phyloP scores from a whole-genome alignment of 2,797 vertebrate species.

The Tragelaphus eurycerus region DNA sequence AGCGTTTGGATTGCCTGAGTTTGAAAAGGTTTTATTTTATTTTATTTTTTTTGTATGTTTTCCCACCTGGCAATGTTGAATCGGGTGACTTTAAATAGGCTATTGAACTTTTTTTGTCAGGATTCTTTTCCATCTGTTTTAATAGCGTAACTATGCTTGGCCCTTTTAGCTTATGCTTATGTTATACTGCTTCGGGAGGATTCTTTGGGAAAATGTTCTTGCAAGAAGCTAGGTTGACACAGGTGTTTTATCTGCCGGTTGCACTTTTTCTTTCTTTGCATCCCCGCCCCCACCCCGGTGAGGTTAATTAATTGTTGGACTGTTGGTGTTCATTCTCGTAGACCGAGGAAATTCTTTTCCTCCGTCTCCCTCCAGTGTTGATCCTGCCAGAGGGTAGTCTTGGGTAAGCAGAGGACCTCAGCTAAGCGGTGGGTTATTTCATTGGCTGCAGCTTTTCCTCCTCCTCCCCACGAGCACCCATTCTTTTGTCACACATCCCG shows the following conservation, averaged over 20 bases:
- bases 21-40: neutral
- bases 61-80: neutral
- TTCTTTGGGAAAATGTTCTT: neutral
- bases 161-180: neutral
- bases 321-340: neutral
- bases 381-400: neutral
- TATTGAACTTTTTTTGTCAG: neutral
- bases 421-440: conserved; percentile 14
- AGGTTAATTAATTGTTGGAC: neutral
- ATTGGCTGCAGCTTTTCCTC: conserved; percentile 28
- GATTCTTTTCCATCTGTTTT: neutral
- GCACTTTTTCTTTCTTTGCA: neutral
- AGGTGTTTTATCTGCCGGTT: neutral
- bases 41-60: neutral
- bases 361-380: neutral
- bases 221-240: neutral
- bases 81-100: neutral
- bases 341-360: neutral
- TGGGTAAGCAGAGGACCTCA: neutral
- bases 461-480: neutral
- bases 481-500: conserved; percentile 32
- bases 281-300: no score
- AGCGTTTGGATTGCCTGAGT: neutral
- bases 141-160: neutral
- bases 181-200: neutral